phyloP scores from a whole-genome alignment of 2,113 vertebrate genomes.

The Pithys albifrons region DNA sequence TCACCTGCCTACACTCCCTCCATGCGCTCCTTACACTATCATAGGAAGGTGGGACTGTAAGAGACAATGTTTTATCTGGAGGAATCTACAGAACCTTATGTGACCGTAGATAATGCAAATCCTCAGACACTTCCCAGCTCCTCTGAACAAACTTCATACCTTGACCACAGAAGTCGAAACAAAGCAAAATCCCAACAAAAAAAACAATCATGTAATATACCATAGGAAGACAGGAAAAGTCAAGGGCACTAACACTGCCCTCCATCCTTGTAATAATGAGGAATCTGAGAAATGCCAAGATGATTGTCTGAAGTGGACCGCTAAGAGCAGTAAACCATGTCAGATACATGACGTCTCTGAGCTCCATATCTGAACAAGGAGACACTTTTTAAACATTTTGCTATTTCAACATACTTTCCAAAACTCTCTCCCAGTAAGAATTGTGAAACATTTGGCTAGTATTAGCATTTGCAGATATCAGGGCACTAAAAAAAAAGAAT shows the following conservation, averaged over 20 bases:
- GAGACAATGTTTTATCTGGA: not conserved
- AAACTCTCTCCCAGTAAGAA: not conserved
- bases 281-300: not conserved
- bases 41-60: not conserved
- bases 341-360: not conserved
- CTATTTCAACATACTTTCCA: not conserved
- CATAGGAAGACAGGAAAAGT: not conserved
- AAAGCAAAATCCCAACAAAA: not conserved
- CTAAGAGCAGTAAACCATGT: not conserved
- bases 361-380: not conserved
- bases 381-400: not conserved
- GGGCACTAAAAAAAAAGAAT: not conserved
- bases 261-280: not conserved
- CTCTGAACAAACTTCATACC: not conserved
- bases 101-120: not conserved
- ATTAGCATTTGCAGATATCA: not conserved
- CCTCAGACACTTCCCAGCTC: not conserved
- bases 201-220: not conserved
- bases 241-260: not conserved
- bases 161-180: not conserved
- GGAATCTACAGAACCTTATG: not conserved
- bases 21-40: rapidly evolving
- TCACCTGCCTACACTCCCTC: not conserved
- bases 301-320: not conserved
- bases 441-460: not conserved